Percentiles rank a stretch among this genome's conserved stretches.
phyloP scores from a whole-genome alignment of 2,888 invertebrate species.

The Limnephilus lunatus region DNA sequence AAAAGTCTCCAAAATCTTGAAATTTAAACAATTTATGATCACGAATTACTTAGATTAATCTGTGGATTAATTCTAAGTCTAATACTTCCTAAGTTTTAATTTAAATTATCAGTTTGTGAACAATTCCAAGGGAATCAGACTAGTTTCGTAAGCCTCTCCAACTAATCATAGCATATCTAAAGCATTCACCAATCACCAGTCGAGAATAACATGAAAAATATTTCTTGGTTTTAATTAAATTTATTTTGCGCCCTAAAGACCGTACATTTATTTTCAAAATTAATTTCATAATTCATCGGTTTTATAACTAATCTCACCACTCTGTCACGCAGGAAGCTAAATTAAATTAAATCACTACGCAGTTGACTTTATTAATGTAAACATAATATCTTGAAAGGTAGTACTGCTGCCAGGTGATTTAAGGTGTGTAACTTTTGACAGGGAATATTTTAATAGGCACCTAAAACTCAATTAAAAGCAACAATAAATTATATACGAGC shows the following conservation, averaged over 20 bases:
- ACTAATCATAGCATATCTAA: not conserved
- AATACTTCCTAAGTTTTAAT: too few species aligned
- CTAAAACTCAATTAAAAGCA: not conserved
- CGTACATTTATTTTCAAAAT: not conserved
- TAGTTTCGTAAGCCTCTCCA: not conserved
- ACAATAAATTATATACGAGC: not conserved
- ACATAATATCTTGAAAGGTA: not conserved
- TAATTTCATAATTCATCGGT: not conserved
- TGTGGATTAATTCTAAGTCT: too few species aligned
- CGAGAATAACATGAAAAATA: not conserved
- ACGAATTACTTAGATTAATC: too few species aligned
- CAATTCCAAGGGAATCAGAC: not conserved
- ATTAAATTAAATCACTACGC: not conserved
- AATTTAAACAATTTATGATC: too few species aligned
- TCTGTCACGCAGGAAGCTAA: not conserved
- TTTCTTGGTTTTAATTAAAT: not conserved
- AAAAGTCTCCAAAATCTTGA: too few species aligned
- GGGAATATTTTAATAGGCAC: not conserved
- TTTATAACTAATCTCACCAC: not conserved
- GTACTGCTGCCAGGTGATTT: not conserved
- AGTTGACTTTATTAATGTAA: not conserved
- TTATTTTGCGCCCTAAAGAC: not conserved
- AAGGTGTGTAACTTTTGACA: constrained; percentile 2
- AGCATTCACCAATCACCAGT: not conserved
- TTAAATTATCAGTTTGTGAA: too few species aligned